Conservation (phyloP, 2,797 vertebrate genomes). For the Podarcis siculus region DNA sequence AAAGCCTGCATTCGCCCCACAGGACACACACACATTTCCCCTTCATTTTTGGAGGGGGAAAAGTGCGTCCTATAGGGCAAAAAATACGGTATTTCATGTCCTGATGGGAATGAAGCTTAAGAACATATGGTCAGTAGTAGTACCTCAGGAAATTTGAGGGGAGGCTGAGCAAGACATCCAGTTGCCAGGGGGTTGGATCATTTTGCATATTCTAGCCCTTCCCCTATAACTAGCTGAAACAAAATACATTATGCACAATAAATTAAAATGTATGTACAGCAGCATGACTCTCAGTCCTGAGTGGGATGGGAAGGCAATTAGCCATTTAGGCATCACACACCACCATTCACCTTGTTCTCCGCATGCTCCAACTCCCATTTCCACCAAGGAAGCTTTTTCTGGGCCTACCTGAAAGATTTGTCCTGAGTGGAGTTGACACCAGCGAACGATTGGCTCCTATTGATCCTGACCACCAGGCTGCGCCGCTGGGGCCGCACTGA, state of each 20-base stretch:
- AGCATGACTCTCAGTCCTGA: background rate
- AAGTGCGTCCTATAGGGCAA: too few species aligned
- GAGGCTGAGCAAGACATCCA: background rate
- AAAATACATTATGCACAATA: background rate
- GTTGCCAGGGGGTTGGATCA: background rate
- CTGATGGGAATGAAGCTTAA: background rate
- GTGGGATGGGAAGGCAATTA: background rate
- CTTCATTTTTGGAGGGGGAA: too few species aligned
- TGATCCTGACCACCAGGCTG: constrained; percentile 86
- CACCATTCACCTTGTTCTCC: background rate
- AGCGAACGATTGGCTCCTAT: constrained; percentile 96
- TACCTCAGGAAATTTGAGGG: background rate
- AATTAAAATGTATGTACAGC: too few species aligned
- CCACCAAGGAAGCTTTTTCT: background rate
- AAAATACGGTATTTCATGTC: background rate
- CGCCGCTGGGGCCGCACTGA: constrained; percentile 89
- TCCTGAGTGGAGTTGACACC: constrained; percentile 91
- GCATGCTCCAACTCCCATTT: background rate
- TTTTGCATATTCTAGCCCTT: background rate
- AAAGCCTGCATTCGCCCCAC: too few species aligned
- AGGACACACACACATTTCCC: too few species aligned
- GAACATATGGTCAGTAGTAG: background rate
- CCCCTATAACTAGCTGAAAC: background rate
- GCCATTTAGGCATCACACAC: background rate
- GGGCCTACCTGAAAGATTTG: constrained; percentile 86